Percentiles rank a stretch among this genome's conserved stretches.
phyloP scores from a whole-genome alignment of 1,140 invertebrate species.

The Diuraphis noxia region DNA sequence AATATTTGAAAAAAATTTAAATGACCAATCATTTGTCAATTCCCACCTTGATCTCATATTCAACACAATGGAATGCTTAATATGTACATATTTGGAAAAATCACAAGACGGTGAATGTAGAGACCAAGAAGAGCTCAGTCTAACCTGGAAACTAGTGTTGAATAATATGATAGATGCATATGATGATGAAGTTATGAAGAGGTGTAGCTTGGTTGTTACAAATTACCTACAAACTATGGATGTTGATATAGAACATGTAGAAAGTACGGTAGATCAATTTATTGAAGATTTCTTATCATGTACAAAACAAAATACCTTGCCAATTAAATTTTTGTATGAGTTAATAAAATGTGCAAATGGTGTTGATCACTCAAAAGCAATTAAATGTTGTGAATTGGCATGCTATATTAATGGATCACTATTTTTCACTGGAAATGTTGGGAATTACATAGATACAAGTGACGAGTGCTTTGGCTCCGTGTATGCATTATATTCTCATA shows the following conservation, averaged over 20 bases:
- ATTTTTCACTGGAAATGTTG: constrained; percentile 28
- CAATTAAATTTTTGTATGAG: background rate
- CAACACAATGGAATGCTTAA: constrained; percentile 34
- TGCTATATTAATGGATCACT: constrained; percentile 33
- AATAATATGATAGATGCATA: constrained; percentile 41
- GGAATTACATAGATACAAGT: background rate
- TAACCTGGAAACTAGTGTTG: constrained; percentile 38
- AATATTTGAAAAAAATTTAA: constrained; percentile 52
- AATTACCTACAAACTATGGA: background rate
- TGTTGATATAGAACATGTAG: constrained; percentile 40
- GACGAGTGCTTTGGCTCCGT: constrained; percentile 24
- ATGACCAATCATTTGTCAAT: constrained; percentile 23
- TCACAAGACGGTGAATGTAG: constrained; percentile 27
- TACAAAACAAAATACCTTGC: background rate
- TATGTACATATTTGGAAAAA: constrained; percentile 30
- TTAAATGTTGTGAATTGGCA: constrained; percentile 38
- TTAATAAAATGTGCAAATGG: constrained; percentile 11
- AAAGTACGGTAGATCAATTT: constrained; percentile 47
- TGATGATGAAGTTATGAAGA: background rate
- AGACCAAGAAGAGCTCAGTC: constrained; percentile 12
- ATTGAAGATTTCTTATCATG: constrained; percentile 16
- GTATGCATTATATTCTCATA: constrained; percentile 41
- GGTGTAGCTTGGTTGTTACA: constrained; percentile 23
- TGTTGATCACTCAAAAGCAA: constrained; percentile 15
- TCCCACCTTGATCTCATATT: constrained; percentile 16